Percentiles rank a stretch among this genome's conserved stretches.
Conservation (phyloP, 35 echinoderm and acorn worm species). For the Amphiura filiformis region DNA sequence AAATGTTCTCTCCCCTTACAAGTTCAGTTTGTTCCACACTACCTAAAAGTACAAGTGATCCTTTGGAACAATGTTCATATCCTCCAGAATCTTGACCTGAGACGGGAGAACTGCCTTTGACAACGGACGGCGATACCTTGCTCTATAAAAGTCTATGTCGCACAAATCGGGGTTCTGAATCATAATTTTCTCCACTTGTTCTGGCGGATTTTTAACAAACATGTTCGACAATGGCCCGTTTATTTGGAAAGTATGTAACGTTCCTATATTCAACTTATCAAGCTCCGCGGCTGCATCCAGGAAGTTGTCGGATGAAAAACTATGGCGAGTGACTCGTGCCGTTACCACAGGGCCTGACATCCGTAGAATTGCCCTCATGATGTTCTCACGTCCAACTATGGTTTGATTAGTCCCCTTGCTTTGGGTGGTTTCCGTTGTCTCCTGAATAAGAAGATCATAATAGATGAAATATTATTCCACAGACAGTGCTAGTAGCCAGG, state of each 20-base stretch:
- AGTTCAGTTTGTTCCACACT: too few relatives aligned
- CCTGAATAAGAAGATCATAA: too few relatives aligned
- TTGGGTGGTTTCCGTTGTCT: too few relatives aligned
- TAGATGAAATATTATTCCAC: too few relatives aligned
- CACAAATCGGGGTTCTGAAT: background rate
- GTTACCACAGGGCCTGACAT: background rate
- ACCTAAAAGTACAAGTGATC: too few relatives aligned
- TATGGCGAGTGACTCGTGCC: background rate
- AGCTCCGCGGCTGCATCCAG: background rate
- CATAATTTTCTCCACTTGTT: background rate
- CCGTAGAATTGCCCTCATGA: background rate
- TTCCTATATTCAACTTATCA: background rate
- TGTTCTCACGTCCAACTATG: too few relatives aligned
- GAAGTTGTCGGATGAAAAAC: background rate
- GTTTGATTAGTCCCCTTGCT: too few relatives aligned
- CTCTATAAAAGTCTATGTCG: background rate
- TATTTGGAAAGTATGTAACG: background rate
- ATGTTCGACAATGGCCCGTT: background rate
- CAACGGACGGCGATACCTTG: background rate
- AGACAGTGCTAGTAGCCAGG: too few relatives aligned
- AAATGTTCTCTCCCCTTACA: too few relatives aligned
- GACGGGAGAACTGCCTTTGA: background rate
- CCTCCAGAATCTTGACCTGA: background rate
- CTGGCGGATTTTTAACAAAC: background rate
- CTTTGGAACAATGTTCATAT: too few relatives aligned